Percentiles rank a stretch among this genome's conserved stretches.
Conservation (phyloP, 2,113 vertebrate species). For the Pungitius pungitius region DNA sequence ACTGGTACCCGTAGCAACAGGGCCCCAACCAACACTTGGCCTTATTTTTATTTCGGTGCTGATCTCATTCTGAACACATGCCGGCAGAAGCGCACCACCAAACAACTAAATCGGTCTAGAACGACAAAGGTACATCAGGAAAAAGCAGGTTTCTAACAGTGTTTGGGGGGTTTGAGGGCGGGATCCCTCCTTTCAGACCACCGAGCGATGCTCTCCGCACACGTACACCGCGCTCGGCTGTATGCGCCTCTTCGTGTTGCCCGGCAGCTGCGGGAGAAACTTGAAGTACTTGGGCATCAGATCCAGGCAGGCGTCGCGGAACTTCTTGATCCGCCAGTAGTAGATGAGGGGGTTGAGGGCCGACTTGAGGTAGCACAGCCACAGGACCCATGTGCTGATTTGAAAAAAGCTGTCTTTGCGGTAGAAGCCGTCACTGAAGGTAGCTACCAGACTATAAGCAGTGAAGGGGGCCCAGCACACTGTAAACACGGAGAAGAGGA, state of each 20-base stretch:
- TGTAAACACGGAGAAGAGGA: slow-evolving; percentile 95
- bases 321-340: slow-evolving; percentile 99
- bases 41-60: slow-evolving; percentile 10
- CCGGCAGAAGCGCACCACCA: slow-evolving; percentile 13
- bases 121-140: neutral
- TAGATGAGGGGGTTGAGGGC: slow-evolving; percentile 98
- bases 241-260: slow-evolving; percentile 89
- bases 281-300: slow-evolving; percentile 96
- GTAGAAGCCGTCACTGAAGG: slow-evolving; percentile 92
- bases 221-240: slow-evolving; percentile 95
- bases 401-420: slow-evolving; percentile 92
- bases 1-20: neutral
- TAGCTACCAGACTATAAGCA: slow-evolving; percentile 92
- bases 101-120: slow-evolving; percentile 12
- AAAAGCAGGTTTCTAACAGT: slow-evolving; percentile 8
- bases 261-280: slow-evolving; percentile 91
- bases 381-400: slow-evolving; percentile 97
- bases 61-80: slow-evolving; percentile 18
- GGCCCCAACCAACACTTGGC: neutral
- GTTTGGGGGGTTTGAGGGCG: neutral
- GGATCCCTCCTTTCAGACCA: slow-evolving; percentile 77
- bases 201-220: slow-evolving; percentile 92
- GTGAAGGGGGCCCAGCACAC: slow-evolving; percentile 95
- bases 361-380: slow-evolving; percentile 99
- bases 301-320: slow-evolving; percentile 95